A percentile compares a stretch with the other conserved stretches of the same genome.
Evolutionary conservation across 2,113 vertebrate species (phyloP).

Genomic region (Orthonyx spaldingii): DNA sequence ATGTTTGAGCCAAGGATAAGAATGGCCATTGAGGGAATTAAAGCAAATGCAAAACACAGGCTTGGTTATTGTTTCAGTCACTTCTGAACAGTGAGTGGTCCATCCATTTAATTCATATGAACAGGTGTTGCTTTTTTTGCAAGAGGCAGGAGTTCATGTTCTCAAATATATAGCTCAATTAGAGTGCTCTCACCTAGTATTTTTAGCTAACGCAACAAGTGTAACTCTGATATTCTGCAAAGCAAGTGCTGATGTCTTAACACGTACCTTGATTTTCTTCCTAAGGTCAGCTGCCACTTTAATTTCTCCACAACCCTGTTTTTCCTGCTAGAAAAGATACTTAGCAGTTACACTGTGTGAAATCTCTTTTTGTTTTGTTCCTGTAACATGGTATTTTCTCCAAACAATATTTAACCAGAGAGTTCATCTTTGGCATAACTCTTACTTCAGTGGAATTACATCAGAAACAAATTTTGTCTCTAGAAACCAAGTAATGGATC

Average conservation of each 20-base stretch:
- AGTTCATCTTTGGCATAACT: not conserved
- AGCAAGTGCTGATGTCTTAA: not conserved
- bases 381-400: not conserved
- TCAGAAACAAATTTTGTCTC: not conserved
- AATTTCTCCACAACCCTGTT: not conserved
- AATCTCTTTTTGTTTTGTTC: not conserved
- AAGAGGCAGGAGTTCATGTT: not conserved
- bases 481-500: conserved; percentile 8
- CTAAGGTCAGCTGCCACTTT: not conserved
- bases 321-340: not conserved
- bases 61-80: not conserved
- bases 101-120: not conserved
- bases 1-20: not conserved
- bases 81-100: not conserved
- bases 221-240: not conserved
- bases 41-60: not conserved
- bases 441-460: not conserved
- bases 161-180: not conserved
- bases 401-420: not conserved
- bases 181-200: not conserved
- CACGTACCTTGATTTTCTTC: not conserved
- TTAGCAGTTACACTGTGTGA: not conserved
- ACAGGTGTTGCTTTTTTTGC: not conserved
- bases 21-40: not conserved
- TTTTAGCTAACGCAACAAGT: not conserved